phyloP scores from a whole-genome alignment of 2,888 invertebrate genomes.

The Folsomia manolachei region DNA sequence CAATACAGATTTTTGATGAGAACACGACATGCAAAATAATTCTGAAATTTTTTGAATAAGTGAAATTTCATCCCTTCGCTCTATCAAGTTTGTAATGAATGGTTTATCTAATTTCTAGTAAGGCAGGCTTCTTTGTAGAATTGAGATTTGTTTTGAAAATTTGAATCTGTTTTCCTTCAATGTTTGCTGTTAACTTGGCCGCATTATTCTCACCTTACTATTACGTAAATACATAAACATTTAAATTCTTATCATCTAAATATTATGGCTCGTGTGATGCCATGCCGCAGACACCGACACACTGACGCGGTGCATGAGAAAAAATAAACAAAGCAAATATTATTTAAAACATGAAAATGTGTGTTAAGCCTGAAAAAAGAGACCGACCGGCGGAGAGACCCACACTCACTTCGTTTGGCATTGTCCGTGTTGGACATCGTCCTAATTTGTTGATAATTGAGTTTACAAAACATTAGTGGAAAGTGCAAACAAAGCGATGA shows the following conservation, averaged over 20 bases:
- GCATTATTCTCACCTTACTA: neutral
- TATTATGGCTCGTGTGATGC: neutral
- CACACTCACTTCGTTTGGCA: neutral
- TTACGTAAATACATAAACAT: neutral
- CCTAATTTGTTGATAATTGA: neutral
- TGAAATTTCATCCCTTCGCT: too few relatives aligned
- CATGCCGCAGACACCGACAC: too few relatives aligned
- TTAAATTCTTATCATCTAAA: neutral
- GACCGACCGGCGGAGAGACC: neutral
- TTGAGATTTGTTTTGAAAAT: neutral
- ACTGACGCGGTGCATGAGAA: neutral
- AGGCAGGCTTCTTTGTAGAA: too few relatives aligned
- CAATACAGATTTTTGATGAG: too few relatives aligned
- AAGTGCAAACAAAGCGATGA: neutral
- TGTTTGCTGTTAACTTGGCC: neutral
- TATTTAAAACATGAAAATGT: too few relatives aligned
- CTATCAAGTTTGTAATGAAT: too few relatives aligned
- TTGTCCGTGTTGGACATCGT: neutral
- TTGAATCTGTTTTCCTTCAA: neutral
- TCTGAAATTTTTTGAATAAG: too few relatives aligned
- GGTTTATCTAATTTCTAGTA: too few relatives aligned
- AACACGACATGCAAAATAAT: too few relatives aligned
- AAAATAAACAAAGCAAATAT: neutral
- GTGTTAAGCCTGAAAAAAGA: too few relatives aligned
- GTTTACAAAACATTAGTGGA: neutral